Evolutionary conservation across 2,113 vertebrate genomes (phyloP).

Genomic region (Callaeas wilsoni): DNA sequence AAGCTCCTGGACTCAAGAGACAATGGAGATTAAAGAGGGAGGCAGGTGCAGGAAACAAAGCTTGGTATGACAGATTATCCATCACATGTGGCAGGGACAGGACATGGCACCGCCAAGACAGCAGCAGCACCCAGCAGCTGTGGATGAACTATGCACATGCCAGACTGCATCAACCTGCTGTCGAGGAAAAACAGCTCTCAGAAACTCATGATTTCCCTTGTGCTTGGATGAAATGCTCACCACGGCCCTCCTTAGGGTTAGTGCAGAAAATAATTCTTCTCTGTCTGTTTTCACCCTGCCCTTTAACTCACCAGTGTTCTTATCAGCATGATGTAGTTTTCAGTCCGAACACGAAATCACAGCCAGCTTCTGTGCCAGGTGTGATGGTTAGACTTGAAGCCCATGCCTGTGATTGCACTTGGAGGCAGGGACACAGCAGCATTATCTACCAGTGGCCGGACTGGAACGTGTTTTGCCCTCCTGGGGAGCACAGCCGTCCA

Average conservation of each 20-base stretch:
- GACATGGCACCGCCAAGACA: not conserved
- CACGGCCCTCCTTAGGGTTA: accelerated
- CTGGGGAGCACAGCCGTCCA: not conserved
- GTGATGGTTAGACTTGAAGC: not conserved
- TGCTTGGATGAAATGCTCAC: not conserved
- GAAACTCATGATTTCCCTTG: not conserved
- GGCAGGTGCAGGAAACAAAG: not conserved
- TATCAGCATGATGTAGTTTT: not conserved
- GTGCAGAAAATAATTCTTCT: not conserved
- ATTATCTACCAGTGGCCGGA: not conserved
- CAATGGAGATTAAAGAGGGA: not conserved
- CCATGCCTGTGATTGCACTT: not conserved
- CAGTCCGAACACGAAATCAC: accelerated
- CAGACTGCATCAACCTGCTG: not conserved
- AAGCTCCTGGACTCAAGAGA: not conserved
- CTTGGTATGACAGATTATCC: not conserved
- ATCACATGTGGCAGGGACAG: not conserved
- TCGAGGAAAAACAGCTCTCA: not conserved
- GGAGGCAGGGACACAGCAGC: accelerated
- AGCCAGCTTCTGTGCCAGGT: not conserved
- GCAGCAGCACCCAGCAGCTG: not conserved
- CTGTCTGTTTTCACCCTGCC: not conserved
- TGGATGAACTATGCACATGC: too few species aligned
- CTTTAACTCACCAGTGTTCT: not conserved
- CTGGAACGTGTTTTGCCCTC: not conserved